Evolutionary conservation across 1,140 invertebrate species (phyloP), one percentile per base, ranked within the genome.

Genomic region (Chrysopa pallens): DNA sequence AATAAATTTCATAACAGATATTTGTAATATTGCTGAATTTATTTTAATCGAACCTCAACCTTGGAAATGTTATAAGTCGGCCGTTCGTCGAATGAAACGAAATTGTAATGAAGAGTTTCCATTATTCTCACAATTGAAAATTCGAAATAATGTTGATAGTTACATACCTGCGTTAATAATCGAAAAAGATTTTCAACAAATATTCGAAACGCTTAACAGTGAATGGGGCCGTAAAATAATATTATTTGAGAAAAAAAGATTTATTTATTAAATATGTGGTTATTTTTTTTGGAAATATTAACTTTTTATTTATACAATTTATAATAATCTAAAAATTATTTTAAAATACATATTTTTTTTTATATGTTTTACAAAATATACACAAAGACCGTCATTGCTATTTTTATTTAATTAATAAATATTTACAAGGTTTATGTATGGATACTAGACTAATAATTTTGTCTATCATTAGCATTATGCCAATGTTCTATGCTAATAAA

Each of bases 41-140:
- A 53, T 87, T 7, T 64, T 87, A 1, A 65, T 88, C 43, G 84
- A 88, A 59, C 81, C 83, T 4, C 84, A 88, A 54, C 73, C 77
- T 6, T 86, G 82, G 81, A 82, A 78, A 51, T 84, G 82, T 53
- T 86, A 86, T 46, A 70, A 67, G 57, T 76, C 68, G 42, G 84
- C 83, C 0, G 69, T 76, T 9, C 73, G 77, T 50, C 66, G 83
- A 48, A 54, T 85, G 46, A 76, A 75, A 50, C 66, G 70, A 49
- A 9, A 6, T 12, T 62, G 68, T 13, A 70, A 71, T 0, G 58
- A 62, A 36, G 58, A 61, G 11, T 85, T 86, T 58, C 68, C 72
- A 0, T 47, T 72, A 6, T 73, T 74, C 50, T 52, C 66, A 38
- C 46, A 50, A 12, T 57, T 84, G 6, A 63, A 73, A 53, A 69